A percentile compares a stretch with the other conserved stretches of the same genome.
phyloP scores from a whole-genome alignment of 2,797 vertebrate genomes.

The Hoplostethus mediterraneus region DNA sequence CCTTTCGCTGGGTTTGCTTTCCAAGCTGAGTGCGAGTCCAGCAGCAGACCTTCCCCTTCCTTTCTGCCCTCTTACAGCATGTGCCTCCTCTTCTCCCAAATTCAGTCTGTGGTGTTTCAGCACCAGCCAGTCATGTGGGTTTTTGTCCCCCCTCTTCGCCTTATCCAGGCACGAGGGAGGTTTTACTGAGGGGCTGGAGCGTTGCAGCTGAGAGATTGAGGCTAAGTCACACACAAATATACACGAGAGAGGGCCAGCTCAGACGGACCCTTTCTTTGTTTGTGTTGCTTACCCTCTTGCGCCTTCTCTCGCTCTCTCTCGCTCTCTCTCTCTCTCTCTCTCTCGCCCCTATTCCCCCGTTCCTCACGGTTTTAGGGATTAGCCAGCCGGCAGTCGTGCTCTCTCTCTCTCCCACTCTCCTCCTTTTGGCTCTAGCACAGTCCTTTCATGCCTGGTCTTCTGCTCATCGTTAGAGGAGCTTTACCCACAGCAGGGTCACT shows the following conservation, averaged over 20 bases:
- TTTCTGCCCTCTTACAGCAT: constrained; percentile 20
- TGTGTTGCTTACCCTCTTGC: constrained; percentile 25
- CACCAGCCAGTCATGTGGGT: constrained; percentile 40
- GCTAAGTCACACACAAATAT: constrained; percentile 25
- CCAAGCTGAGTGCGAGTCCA: not conserved
- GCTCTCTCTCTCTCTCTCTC: constrained; percentile 23
- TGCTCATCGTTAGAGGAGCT: constrained; percentile 61
- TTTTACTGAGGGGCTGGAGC: constrained; percentile 26
- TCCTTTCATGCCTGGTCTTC: constrained; percentile 53
- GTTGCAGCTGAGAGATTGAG: constrained; percentile 17
- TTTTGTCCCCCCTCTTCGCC: constrained; percentile 26
- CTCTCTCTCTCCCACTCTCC: constrained; percentile 34
- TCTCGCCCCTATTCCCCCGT: constrained; percentile 15
- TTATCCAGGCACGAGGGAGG: constrained; percentile 38
- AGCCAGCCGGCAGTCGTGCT: constrained; percentile 46
- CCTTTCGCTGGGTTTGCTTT: not conserved
- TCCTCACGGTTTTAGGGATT: constrained; percentile 58
- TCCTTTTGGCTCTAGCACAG: constrained; percentile 37
- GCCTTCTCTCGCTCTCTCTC: constrained; percentile 35
- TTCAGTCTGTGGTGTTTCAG: constrained; percentile 26
- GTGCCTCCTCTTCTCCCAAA: constrained; percentile 10
- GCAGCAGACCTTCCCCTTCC: constrained; percentile 4
- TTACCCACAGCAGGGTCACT: constrained; percentile 65
- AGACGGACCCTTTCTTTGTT: constrained; percentile 51
- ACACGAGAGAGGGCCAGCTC: constrained; percentile 38